These are phyloP conservation scores for Tiliqua scincoides DNA, from an alignment of 2,113 vertebrate species.

Conservation along the genomic window DNA sequence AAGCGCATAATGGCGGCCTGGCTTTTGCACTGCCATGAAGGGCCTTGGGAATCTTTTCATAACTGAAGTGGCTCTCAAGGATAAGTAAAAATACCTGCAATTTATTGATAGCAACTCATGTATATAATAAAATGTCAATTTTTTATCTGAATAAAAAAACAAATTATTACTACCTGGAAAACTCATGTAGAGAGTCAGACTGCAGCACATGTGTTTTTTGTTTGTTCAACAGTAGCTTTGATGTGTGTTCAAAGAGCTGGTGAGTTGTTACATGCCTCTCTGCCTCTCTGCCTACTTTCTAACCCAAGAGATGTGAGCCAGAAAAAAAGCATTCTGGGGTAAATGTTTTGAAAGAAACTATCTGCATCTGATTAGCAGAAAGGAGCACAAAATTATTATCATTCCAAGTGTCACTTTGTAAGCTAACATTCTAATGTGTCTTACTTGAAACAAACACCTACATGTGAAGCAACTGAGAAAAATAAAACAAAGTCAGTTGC, in stretches of 20 bases:
- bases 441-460: background rate
- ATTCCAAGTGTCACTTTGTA: constrained; percentile 9
- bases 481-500: background rate
- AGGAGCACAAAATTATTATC: background rate
- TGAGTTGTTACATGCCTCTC: constrained; percentile 54
- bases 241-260: constrained; percentile 61
- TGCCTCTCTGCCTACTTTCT: constrained; percentile 24
- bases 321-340: constrained; percentile 12
- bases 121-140: constrained; percentile 12
- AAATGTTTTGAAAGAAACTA: background rate
- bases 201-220: constrained; percentile 42
- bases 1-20: too few relatives aligned
- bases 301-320: background rate
- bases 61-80: background rate
- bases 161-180: constrained; percentile 61
- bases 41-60: background rate
- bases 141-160: constrained; percentile 57
- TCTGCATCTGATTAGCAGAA: background rate
- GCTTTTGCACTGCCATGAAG: background rate
- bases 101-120: background rate
- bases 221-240: constrained; percentile 52
- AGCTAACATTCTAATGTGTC: constrained; percentile 5
- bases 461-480: constrained; percentile 13
- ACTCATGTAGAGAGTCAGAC: constrained; percentile 32
- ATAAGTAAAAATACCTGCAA: background rate